Evolutionary conservation across 2,888 invertebrate genomes (phyloP), one percentile per base, ranked within the genome.

Genomic region (Melieria crassipennis): DNA sequence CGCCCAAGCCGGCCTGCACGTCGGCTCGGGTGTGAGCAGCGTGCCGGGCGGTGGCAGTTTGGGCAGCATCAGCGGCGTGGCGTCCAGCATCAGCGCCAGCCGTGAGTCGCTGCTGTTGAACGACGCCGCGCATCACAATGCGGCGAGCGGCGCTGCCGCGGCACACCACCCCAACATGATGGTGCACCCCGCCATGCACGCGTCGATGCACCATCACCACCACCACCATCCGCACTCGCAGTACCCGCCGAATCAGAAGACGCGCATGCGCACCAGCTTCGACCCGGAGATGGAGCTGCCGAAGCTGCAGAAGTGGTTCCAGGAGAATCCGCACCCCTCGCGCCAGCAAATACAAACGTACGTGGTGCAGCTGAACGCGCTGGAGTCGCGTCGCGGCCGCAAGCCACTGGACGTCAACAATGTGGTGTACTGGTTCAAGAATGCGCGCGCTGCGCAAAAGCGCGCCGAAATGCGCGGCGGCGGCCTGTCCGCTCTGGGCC

Each of bases 341-440:
- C 90, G 98, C 68, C 96, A 98, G 81, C 98, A 98, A 88, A 97
- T 99, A 83, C 96, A 97, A 80, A 94, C 96, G 77, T 99, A 97
- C 87, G 96, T 99, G 70, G 92, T 94, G 79, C 97, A 97, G 83
- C 88, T 99, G 77, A 99, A 99, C 85, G 92, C 92, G 73, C 88
- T 98, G 75, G 97, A 97, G 82, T 98, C 97, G 65, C 90, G 98
- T 57, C 90, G 95, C 67, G 98, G 97, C 1, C 90, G 98, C 63
- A 97, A 98, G 83, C 97, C 97, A 0, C 88, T 98, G 67, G 98
- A 98, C 86, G 93, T 98, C 5, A 97, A 97, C 83, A 98, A 98
- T 84, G 97, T 98, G 13, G 97, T 97, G 13, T 96, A 96, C 82
- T 96, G 96, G 96, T 99, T 99, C 88, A 98, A 98, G 86, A 98